Evolutionary conservation across 2,888 invertebrate species (phyloP), one percentile per base, ranked within the genome.

Genomic region (Phaonia tiefii): DNA sequence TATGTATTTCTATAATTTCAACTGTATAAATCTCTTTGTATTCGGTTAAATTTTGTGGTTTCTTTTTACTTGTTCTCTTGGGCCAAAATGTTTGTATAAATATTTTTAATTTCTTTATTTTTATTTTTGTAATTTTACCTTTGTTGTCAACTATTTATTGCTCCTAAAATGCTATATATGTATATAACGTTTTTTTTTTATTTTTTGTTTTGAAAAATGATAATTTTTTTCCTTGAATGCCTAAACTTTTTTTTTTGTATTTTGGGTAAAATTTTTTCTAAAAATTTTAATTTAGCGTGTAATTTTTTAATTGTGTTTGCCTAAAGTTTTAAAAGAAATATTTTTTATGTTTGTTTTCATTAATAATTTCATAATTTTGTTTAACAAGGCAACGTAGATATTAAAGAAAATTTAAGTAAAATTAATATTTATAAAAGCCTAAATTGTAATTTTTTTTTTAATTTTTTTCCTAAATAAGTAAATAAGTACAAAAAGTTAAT

Each of bases 221-320:
- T 54, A 71, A 46, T 70, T 76, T 72, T 67, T 66, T 74, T 75
- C 71, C 46, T 70, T 75, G 75, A 66, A 75, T 83, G 81, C 80
- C 76, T 82, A 83, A 83, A 82, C n/a, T 70, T 80, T 73, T 51
- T 71, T 20, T 72, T 74, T 79, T 71, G 67, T 79, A 54, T 74
- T 83, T 82, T 82, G 74, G 78, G 80, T 87, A 89, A 89, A 88
- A 88, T 89, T 88, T 88, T 84, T 84, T 88, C 89, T 88, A 88
- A 88, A 88, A 88, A 88, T 89, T 88, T 89, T 83, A 85, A 85
- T 88, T 84, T 88, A 88, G 88, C 88, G 82, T 84, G 76, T 83
- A 85, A 79, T 75, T 66, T 46, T 75, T 74, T 60, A 79, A 67
- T 77, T 77, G 75, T 73, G 72, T 73, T 81, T 75, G 75, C 63